A percentile compares a stretch with the other conserved stretches of the same genome.
These are phyloP conservation scores for Campoplex nolae DNA, from an alignment of 2,888 invertebrate species.

Conservation along the genomic window DNA sequence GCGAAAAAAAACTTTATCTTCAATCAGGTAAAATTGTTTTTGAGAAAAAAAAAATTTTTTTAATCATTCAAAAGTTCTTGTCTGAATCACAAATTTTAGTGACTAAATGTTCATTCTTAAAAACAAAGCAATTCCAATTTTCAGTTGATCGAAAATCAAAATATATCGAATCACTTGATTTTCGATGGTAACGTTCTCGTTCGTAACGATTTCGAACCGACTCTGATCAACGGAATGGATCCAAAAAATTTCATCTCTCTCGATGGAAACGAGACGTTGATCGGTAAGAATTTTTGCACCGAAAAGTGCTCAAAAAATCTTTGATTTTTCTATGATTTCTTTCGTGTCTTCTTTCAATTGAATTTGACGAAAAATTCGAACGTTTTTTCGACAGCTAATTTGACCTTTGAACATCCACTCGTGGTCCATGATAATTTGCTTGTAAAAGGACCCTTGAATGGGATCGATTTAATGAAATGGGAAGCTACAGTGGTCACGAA, in stretches of 20 bases:
- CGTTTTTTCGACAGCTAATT: conserved; percentile 71
- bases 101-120: too few species aligned
- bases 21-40: too few species aligned
- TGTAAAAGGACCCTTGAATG: conserved; percentile 71
- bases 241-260: conserved; percentile 68
- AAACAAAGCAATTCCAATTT: conserved; percentile 33
- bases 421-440: conserved; percentile 70
- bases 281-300: conserved; percentile 67
- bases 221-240: conserved; percentile 73
- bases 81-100: too few species aligned
- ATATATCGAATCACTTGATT: conserved; percentile 73
- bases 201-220: conserved; percentile 72
- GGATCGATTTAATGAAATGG: conserved; percentile 73
- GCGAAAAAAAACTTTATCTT: too few species aligned
- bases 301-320: neutral
- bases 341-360: neutral
- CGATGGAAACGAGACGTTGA: conserved; percentile 70
- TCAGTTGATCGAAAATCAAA: conserved; percentile 75
- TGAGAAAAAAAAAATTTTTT: too few species aligned
- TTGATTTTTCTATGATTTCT: neutral
- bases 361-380: neutral
- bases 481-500: conserved; percentile 69
- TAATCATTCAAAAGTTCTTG: too few species aligned
- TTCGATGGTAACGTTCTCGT: conserved; percentile 72
- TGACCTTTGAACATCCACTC: conserved; percentile 73